phyloP scores from a whole-genome alignment of 2,797 vertebrate genomes.

The Eidolon dupreanum region DNA sequence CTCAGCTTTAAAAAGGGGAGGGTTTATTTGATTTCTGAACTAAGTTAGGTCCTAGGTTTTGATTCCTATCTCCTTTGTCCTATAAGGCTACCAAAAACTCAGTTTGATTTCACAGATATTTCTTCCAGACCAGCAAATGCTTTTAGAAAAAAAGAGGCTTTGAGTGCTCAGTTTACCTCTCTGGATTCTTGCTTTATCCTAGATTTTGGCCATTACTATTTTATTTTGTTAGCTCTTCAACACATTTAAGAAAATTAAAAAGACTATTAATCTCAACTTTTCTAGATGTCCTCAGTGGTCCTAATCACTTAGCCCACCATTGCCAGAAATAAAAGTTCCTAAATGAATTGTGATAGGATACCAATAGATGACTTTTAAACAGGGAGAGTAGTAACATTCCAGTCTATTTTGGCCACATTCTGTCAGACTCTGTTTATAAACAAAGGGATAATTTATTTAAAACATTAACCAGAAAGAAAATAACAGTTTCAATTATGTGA shows the following conservation, averaged over 20 bases:
- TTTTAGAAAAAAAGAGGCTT: background rate
- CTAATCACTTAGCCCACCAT: background rate
- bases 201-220: background rate
- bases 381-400: background rate
- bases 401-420: background rate
- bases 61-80: background rate
- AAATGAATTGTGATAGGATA: background rate
- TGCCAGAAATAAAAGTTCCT: background rate
- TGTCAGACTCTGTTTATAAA: background rate
- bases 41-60: background rate
- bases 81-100: background rate
- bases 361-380: background rate
- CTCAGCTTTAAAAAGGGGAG: background rate
- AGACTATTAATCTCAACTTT: background rate
- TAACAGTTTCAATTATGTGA: background rate
- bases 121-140: background rate
- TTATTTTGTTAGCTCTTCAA: conserved; percentile 24
- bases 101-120: background rate
- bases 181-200: background rate
- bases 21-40: background rate
- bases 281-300: background rate
- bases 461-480: conserved; percentile 12
- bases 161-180: background rate
- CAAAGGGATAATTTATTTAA: background rate
- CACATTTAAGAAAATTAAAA: background rate